Conservation (phyloP, 2,113 vertebrate species). For the Crypturellus undulatus region DNA sequence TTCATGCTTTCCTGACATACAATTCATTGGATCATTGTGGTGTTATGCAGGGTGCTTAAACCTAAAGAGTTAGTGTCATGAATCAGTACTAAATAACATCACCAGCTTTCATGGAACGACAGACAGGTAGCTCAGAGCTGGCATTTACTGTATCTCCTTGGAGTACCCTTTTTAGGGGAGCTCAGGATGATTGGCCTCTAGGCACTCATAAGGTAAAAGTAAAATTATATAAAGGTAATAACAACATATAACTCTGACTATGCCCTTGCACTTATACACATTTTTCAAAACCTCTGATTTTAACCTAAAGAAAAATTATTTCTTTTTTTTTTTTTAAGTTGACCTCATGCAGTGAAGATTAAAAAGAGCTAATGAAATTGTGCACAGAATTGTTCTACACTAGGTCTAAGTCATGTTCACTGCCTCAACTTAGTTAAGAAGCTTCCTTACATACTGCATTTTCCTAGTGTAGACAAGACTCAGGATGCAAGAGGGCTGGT, state of each 20-base stretch:
- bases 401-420: not conserved
- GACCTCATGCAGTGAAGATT: not conserved
- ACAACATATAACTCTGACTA: not conserved
- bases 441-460: not conserved
- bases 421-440: not conserved
- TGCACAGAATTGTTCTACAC: not conserved
- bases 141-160: not conserved
- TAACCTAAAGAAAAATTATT: accelerated
- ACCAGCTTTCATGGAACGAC: not conserved
- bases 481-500: not conserved
- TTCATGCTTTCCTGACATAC: not conserved
- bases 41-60: not conserved
- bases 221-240: not conserved
- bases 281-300: not conserved
- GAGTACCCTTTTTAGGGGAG: not conserved
- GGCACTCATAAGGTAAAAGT: not conserved
- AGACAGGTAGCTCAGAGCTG: not conserved
- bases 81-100: not conserved
- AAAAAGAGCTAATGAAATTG: not conserved
- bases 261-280: not conserved
- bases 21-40: not conserved
- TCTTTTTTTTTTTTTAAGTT: not conserved
- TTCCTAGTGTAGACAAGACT: not conserved
- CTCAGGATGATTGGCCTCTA: not conserved
- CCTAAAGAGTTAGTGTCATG: not conserved